Base-by-base conservation (phyloP, 1,140 invertebrate genomes). In the Drosophila bocki region DNA sequence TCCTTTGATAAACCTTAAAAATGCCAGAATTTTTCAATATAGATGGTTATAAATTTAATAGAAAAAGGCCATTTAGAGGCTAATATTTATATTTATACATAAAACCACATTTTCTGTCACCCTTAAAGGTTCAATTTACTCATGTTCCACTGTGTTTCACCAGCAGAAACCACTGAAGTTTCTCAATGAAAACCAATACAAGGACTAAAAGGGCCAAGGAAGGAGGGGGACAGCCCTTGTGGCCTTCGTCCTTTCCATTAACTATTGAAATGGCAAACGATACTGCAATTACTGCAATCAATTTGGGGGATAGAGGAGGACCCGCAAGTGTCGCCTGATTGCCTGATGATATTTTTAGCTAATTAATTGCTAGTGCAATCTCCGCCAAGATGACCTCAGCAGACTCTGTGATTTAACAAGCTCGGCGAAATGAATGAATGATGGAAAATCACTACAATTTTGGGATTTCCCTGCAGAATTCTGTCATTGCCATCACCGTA, bases 301-400 rank as follows among this genome's bases (percentile, higher is more conserved):
- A 70, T 74, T 47, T 56, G 69, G 47, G 22, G 19, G 22, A 50
- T 5, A 29, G 37, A 81, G 51, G 53, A 56, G 4, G 1, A 67
- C 50, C 57, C 17, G 54, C 39, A 82, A 82, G 75, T 75, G 80
- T 45, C 29, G 47, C 12, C 58, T 78, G 74, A 82, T 82, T 82
- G 80, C 58, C 32, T 32, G 22, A 26, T 41, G 42, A 65, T 81
- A 82, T 78, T 81, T 81, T 48, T 62, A 78, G 62, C 68, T 44
- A 78, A 82, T 68, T 78, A 77, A 53, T 62, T 63, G 70, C 53
- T 29, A 17, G 19, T 32, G 48, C 74, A 71, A 62, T 74, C 12
- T 44, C 22, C 22, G 22, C 22, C 11, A 39, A 32, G 58, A 48
- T 77, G 41, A 58, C 63, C 50, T 61, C 50, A 56, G 22, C 11